Percentiles rank a stretch among this genome's conserved stretches.
Evolutionary conservation across 64 coral and sea anemone genomes (phyloP).

Genomic region (Montipora capricornis): DNA sequence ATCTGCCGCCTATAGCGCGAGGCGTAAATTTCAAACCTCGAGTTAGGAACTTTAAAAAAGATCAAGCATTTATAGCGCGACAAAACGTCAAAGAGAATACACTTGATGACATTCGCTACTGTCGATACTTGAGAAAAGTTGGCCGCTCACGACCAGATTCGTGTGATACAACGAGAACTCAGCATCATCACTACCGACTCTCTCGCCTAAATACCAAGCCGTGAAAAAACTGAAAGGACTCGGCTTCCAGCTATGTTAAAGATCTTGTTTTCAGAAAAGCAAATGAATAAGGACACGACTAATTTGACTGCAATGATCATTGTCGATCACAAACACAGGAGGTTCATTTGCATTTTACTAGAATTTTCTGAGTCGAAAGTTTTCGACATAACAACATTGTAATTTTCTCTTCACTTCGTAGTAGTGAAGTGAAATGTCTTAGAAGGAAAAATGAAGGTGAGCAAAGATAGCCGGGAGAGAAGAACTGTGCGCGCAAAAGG

Average conservation of each 20-base stretch:
- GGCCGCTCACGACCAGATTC: neutral
- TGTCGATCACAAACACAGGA: too few species aligned
- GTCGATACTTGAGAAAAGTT: conserved; percentile 25
- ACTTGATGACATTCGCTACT: conserved; percentile 25
- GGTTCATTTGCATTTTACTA: conserved; percentile 21
- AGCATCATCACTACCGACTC: neutral
- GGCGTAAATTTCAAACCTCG: conserved; percentile 19
- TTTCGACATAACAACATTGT: too few species aligned
- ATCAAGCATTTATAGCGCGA: conserved; percentile 2
- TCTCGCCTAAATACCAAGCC: neutral
- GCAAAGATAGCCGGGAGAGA: too few species aligned
- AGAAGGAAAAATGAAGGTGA: too few species aligned
- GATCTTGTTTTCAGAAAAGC: too few species aligned
- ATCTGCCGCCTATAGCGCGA: conserved; percentile 18
- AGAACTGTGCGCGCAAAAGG: too few species aligned
- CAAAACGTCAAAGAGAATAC: neutral
- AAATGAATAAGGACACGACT: too few species aligned
- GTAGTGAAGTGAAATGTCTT: too few species aligned
- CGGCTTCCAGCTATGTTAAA: too few species aligned
- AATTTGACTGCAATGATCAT: too few species aligned
- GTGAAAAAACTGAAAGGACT: neutral
- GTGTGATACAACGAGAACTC: neutral
- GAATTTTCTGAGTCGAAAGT: neutral
- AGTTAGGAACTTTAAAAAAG: conserved; percentile 3
- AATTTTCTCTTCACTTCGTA: too few species aligned